A percentile compares a stretch with the other conserved stretches of the same genome.
phyloP scores from a whole-genome alignment of 2,888 invertebrate genomes.

The Mesorhabditis belari region DNA sequence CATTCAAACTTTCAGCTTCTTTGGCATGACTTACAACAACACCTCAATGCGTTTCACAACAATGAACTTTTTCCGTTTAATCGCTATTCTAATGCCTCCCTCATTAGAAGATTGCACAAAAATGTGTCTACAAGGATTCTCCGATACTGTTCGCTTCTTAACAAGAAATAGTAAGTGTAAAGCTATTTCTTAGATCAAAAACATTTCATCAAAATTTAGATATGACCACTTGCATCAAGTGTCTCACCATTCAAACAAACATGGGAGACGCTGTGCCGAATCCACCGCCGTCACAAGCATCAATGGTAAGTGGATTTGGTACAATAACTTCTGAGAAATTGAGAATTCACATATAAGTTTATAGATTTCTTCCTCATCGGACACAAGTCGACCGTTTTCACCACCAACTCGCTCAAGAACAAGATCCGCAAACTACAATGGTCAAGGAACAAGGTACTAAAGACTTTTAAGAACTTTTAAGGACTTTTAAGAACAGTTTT shows the following conservation, averaged over 20 bases:
- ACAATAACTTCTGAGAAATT: not conserved
- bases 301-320: not conserved
- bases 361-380: not conserved
- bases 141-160: constrained; percentile 59
- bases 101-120: constrained; percentile 76
- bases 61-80: constrained; percentile 85
- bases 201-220: constrained; percentile 55
- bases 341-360: too few relatives aligned
- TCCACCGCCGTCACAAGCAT: not conserved
- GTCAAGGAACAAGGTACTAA: not conserved
- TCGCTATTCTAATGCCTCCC: constrained; percentile 86
- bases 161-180: constrained; percentile 33
- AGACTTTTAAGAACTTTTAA: too few relatives aligned
- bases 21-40: constrained; percentile 53
- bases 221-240: constrained; percentile 83
- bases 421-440: not conserved
- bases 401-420: not conserved
- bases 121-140: constrained; percentile 96
- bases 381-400: not conserved
- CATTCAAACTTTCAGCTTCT: constrained; percentile 16
- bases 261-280: constrained; percentile 3
- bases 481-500: too few relatives aligned
- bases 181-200: not conserved
- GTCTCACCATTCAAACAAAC: constrained; percentile 66
- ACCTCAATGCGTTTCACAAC: constrained; percentile 65